Conservation (phyloP, 2,888 invertebrate genomes). For the Agrochola macilenta region DNA sequence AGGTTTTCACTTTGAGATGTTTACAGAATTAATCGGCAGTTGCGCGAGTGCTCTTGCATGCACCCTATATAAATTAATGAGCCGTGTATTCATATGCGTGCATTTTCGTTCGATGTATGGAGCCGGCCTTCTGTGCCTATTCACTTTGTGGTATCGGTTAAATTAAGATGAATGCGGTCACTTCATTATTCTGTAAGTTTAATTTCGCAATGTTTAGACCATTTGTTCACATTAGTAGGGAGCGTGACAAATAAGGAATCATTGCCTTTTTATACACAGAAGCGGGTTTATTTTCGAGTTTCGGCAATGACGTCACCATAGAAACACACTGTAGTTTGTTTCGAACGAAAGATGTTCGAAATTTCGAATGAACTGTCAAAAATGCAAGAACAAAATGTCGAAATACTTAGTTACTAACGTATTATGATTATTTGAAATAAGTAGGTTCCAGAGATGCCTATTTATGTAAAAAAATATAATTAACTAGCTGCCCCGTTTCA, state of each 20-base stretch:
- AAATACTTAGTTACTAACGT: not conserved
- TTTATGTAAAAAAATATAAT: too few relatives aligned
- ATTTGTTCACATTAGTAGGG: constrained; percentile 85
- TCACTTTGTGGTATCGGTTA: constrained; percentile 71
- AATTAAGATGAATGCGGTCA: constrained; percentile 88
- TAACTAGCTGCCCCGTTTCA: too few relatives aligned
- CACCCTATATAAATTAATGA: not conserved
- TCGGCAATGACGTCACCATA: not conserved
- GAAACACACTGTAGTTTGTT: not conserved
- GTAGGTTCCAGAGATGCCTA: too few relatives aligned
- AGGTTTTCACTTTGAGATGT: not conserved
- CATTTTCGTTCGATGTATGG: not conserved
- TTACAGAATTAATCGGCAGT: too few relatives aligned
- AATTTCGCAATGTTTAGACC: constrained; percentile 85
- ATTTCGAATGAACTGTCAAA: not conserved
- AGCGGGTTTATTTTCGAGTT: constrained; percentile 33
- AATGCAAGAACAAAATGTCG: not conserved
- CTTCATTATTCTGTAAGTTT: constrained; percentile 87
- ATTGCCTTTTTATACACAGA: constrained; percentile 75
- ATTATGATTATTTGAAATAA: not conserved
- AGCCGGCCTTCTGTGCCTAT: not conserved
- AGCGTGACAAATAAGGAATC: constrained; percentile 80
- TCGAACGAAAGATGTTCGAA: not conserved
- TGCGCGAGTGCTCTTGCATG: not conserved
- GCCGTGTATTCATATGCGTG: not conserved